Evolutionary conservation across 1,140 invertebrate species (phyloP).

Genomic region (Drosophila leontia): DNA sequence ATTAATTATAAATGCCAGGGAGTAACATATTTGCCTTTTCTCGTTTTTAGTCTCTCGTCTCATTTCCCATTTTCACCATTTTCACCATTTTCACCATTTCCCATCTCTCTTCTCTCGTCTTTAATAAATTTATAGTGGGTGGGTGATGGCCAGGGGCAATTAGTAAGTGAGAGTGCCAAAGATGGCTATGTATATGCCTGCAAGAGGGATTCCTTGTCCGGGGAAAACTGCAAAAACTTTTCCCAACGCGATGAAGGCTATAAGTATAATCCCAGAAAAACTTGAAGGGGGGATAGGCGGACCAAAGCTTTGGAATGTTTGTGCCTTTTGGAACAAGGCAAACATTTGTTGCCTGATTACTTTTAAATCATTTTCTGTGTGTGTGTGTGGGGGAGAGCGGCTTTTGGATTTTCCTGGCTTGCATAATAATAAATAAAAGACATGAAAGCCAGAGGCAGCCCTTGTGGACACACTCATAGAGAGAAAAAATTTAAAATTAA

Average conservation of each 20-base stretch:
- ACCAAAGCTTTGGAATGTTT: constrained; percentile 22
- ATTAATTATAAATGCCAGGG: constrained; percentile 75
- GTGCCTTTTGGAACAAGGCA: constrained; percentile 56
- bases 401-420: constrained; percentile 50
- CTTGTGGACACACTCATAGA: constrained; percentile 36
- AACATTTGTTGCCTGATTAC: constrained; percentile 84
- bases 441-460: constrained; percentile 26
- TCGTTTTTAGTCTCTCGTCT: background rate
- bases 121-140: constrained; percentile 79
- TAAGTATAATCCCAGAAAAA: constrained; percentile 33
- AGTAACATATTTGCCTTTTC: constrained; percentile 33
- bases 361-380: constrained; percentile 84
- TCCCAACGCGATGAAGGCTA: constrained; percentile 5
- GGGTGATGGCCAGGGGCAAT: constrained; percentile 41
- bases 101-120: constrained; percentile 38
- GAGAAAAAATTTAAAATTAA: constrained; percentile 17
- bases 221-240: constrained; percentile 12
- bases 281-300: constrained; percentile 6
- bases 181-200: constrained; percentile 26
- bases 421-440: constrained; percentile 79
- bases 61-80: background rate
- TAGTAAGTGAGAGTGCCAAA: constrained; percentile 45
- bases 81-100: background rate
- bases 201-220: constrained; percentile 28
- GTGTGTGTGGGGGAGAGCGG: constrained; percentile 34